Conservation (phyloP, 2,888 invertebrate genomes). For the Drosophila limbata region DNA sequence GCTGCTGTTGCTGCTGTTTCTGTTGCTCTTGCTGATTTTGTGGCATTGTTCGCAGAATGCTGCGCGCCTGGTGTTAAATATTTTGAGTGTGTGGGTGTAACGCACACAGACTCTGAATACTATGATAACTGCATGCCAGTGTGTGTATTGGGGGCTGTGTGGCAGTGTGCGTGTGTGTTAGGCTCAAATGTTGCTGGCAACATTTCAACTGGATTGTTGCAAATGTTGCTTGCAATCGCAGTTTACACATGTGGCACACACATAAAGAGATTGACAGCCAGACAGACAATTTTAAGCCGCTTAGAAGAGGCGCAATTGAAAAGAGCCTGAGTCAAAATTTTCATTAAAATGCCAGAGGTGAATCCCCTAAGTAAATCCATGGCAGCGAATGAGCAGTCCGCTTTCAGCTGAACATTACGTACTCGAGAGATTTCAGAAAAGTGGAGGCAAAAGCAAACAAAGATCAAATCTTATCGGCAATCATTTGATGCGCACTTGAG, state of each 20-base stretch:
- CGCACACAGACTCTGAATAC: constrained; percentile 46
- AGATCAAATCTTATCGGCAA: constrained; percentile 81
- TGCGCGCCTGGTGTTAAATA: constrained; percentile 74
- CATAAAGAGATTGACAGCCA: neutral
- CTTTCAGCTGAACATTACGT: constrained; percentile 18
- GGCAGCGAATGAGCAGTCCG: constrained; percentile 46
- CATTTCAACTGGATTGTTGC: constrained; percentile 38
- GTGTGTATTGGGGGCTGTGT: constrained; percentile 15
- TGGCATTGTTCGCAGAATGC: constrained; percentile 41
- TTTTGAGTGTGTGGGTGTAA: constrained; percentile 77
- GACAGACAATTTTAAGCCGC: constrained; percentile 66
- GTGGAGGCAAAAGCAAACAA: constrained; percentile 58
- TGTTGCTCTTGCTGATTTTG: constrained; percentile 16
- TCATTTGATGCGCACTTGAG: constrained; percentile 75
- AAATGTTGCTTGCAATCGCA: constrained; percentile 34
- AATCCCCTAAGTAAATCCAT: constrained; percentile 54
- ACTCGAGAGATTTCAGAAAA: constrained; percentile 14
- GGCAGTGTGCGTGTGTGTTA: constrained; percentile 23
- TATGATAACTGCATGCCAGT: neutral
- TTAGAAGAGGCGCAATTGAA: constrained; percentile 45
- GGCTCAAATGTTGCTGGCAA: constrained; percentile 47
- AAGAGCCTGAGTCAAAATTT: constrained; percentile 56
- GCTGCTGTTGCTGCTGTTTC: constrained; percentile 8
- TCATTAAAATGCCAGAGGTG: constrained; percentile 77
- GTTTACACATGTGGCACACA: constrained; percentile 20